These are phyloP conservation scores for Papilio dardanus DNA, from an alignment of 1,140 invertebrate genomes.

Conservation along the genomic window DNA sequence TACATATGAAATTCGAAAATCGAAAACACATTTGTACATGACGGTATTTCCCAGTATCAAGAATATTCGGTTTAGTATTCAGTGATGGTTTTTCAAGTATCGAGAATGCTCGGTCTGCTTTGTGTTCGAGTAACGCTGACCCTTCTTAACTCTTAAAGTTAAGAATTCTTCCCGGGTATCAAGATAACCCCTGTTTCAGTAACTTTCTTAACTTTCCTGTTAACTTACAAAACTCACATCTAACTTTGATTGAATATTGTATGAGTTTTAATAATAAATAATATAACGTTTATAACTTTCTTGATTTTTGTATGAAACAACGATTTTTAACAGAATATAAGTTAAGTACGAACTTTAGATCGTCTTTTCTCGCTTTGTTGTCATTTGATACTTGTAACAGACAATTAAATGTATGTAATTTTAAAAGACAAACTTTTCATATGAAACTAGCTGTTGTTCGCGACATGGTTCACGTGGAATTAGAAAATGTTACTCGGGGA, in stretches of 20 bases:
- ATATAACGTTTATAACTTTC: not conserved
- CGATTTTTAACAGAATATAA: too few species aligned
- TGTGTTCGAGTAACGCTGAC: slow-evolving; percentile 2
- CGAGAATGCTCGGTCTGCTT: not conserved
- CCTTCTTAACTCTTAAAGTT: slow-evolving; percentile 14
- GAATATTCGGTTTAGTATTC: not conserved
- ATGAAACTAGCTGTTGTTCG: too few species aligned
- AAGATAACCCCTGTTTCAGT: slow-evolving; percentile 17
- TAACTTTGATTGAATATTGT: slow-evolving; percentile 18
- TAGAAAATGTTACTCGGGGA: too few species aligned
- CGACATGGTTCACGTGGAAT: too few species aligned
- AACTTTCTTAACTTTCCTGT: slow-evolving; percentile 27
- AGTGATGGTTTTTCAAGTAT: not conserved
- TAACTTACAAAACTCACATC: not conserved
- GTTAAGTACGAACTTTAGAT: too few species aligned
- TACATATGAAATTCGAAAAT: too few species aligned
- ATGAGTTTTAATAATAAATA: not conserved
- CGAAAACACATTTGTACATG: too few species aligned
- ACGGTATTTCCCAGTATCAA: not conserved
- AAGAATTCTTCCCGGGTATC: slow-evolving; percentile 15
- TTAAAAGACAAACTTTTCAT: too few species aligned
- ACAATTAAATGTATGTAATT: too few species aligned
- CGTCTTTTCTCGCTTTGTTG: not conserved
- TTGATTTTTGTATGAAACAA: not conserved
- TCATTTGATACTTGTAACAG: too few species aligned